Evolutionary conservation across 2,888 invertebrate genomes (phyloP).

Genomic region (Ceramica pisi): DNA sequence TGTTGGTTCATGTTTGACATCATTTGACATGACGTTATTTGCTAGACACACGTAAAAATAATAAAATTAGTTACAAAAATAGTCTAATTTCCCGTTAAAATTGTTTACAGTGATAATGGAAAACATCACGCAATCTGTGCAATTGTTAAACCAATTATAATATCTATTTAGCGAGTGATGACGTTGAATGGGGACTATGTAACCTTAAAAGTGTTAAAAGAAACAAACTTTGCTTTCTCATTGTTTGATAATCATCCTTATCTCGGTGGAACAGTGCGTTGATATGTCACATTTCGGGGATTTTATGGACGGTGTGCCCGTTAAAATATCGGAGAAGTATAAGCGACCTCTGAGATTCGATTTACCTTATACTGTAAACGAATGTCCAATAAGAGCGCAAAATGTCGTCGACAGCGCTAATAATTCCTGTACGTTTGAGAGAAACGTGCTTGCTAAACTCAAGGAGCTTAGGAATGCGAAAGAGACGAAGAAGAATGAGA

Average conservation of each 20-base stretch:
- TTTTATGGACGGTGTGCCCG: constrained; percentile 96
- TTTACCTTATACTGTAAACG: constrained; percentile 87
- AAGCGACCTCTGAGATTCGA: constrained; percentile 93
- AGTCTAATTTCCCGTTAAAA: constrained; percentile 62
- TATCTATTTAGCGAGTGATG: constrained; percentile 80
- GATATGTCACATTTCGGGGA: constrained; percentile 90
- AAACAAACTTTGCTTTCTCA: constrained; percentile 87
- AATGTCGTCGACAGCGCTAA: constrained; percentile 82
- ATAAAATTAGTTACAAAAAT: constrained; percentile 64
- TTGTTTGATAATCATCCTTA: constrained; percentile 81
- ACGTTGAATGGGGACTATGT: constrained; percentile 86
- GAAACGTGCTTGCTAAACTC: constrained; percentile 93
- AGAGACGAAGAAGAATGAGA: constrained; percentile 91
- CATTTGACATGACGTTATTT: constrained; percentile 52
- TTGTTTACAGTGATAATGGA: constrained; percentile 72
- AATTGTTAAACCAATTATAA: constrained; percentile 60
- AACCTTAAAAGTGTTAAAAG: constrained; percentile 87
- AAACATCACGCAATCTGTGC: constrained; percentile 53
- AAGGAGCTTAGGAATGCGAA: constrained; percentile 93
- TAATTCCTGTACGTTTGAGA: constrained; percentile 94
- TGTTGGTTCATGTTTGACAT: not conserved
- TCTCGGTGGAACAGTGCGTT: constrained; percentile 72
- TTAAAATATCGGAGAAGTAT: constrained; percentile 97
- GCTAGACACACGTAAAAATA: constrained; percentile 64
- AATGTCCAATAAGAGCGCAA: constrained; percentile 81